Percentiles rank a stretch among this genome's conserved stretches.
phyloP scores from a whole-genome alignment of 2,888 invertebrate species.

The Patella ulyssiponensis region DNA sequence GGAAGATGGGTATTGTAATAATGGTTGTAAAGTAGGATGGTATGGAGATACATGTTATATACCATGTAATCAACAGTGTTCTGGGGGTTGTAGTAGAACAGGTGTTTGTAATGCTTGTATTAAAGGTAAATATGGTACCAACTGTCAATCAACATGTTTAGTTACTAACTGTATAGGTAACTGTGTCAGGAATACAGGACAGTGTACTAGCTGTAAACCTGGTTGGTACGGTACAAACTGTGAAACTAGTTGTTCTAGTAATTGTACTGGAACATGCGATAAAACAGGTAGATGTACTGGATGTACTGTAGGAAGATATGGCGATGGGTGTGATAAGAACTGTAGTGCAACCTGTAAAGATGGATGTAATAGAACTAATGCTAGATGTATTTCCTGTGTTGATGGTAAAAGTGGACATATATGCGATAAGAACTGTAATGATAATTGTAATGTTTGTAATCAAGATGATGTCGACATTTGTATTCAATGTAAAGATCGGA shows the following conservation, averaged over 20 bases:
- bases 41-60: neutral
- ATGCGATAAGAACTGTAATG: neutral
- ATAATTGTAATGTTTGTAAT: too few relatives aligned
- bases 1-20: neutral
- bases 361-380: neutral
- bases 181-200: too few relatives aligned
- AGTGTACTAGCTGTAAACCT: too few relatives aligned
- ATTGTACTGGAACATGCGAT: neutral
- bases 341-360: neutral
- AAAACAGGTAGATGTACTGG: neutral
- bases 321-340: neutral
- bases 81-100: neutral
- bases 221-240: too few relatives aligned
- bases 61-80: neutral
- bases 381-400: neutral
- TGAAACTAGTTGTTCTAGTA: too few relatives aligned
- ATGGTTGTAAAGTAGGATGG: neutral
- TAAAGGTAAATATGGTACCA: neutral
- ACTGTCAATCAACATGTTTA: too few relatives aligned
- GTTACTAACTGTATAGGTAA: too few relatives aligned
- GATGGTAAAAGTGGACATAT: neutral
- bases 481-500: too few relatives aligned
- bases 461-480: too few relatives aligned
- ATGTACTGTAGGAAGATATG: neutral
- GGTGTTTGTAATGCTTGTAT: neutral